Evolutionary conservation across 2,797 vertebrate genomes (phyloP).

Genomic region (Falco cherrug): DNA sequence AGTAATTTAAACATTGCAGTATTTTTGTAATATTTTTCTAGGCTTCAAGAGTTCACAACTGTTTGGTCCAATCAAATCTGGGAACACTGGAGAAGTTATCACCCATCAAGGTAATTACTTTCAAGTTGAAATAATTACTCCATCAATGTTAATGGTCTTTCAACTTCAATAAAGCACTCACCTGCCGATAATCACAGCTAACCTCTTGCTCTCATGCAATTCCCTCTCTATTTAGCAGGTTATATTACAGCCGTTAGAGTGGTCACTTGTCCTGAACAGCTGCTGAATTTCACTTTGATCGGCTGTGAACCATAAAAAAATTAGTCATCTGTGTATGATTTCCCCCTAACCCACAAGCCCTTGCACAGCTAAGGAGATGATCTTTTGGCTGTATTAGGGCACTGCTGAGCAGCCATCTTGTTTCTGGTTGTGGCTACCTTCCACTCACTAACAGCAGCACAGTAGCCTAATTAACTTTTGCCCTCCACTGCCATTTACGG

Average conservation of each 20-base stretch:
- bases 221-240: slow-evolving; percentile 87
- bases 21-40: slow-evolving; percentile 84
- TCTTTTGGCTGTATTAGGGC: slow-evolving; percentile 63
- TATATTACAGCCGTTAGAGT: slow-evolving; percentile 85
- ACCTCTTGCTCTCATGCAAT: slow-evolving; percentile 85
- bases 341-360: slow-evolving; percentile 79
- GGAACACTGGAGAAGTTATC: slow-evolving; percentile 83
- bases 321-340: slow-evolving; percentile 85
- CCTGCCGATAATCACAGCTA: slow-evolving; percentile 87
- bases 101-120: slow-evolving; percentile 88
- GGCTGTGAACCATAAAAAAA: slow-evolving; percentile 83
- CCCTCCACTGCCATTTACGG: slow-evolving; percentile 53
- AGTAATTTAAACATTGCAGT: slow-evolving; percentile 78
- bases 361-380: slow-evolving; percentile 76
- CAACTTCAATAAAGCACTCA: slow-evolving; percentile 91
- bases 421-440: slow-evolving; percentile 65
- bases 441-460: slow-evolving; percentile 47
- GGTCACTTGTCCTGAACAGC: slow-evolving; percentile 89
- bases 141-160: slow-evolving; percentile 92
- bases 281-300: slow-evolving; percentile 86
- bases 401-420: slow-evolving; percentile 75
- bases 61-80: slow-evolving; percentile 81
- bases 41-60: slow-evolving; percentile 79
- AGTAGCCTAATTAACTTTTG: slow-evolving; percentile 73
- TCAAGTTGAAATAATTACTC: slow-evolving; percentile 91